A percentile compares a stretch with the other conserved stretches of the same genome.
These are phyloP conservation scores for Drosophila incognita DNA, from an alignment of 2,888 invertebrate species.

Conservation along the genomic window DNA sequence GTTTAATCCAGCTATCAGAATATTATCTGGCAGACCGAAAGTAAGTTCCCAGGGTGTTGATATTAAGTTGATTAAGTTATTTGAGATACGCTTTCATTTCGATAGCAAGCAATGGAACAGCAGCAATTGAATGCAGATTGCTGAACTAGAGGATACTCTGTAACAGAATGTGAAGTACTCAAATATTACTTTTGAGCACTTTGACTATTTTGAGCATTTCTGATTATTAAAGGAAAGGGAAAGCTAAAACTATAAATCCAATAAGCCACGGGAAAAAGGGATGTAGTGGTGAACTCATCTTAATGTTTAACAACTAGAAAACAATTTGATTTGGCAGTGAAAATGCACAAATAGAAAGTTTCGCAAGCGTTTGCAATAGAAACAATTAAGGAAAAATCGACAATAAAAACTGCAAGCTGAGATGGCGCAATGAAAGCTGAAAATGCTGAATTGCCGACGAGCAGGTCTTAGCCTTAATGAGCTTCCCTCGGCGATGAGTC, in stretches of 20 bases:
- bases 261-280: constrained; percentile 32
- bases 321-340: constrained; percentile 46
- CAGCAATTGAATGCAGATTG: background rate
- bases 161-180: background rate
- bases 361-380: constrained; percentile 29
- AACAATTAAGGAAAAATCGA: constrained; percentile 57
- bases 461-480: constrained; percentile 54
- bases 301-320: constrained; percentile 16
- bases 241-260: constrained; percentile 25
- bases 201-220: too few relatives aligned
- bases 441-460: background rate
- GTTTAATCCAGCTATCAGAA: constrained; percentile 22
- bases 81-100: constrained; percentile 9
- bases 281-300: constrained; percentile 31
- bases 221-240: constrained; percentile 16
- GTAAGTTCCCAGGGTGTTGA: constrained; percentile 10
- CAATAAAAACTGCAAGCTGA: constrained; percentile 55
- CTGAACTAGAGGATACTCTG: background rate
- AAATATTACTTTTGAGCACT: background rate
- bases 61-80: constrained; percentile 1
- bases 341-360: constrained; percentile 66
- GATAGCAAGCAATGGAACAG: background rate
- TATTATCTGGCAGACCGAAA: background rate
- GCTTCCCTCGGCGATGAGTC: constrained; percentile 29
- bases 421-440: constrained; percentile 46